Evolutionary conservation across 2,888 invertebrate genomes (phyloP).

Genomic region (Apodemia mormo): DNA sequence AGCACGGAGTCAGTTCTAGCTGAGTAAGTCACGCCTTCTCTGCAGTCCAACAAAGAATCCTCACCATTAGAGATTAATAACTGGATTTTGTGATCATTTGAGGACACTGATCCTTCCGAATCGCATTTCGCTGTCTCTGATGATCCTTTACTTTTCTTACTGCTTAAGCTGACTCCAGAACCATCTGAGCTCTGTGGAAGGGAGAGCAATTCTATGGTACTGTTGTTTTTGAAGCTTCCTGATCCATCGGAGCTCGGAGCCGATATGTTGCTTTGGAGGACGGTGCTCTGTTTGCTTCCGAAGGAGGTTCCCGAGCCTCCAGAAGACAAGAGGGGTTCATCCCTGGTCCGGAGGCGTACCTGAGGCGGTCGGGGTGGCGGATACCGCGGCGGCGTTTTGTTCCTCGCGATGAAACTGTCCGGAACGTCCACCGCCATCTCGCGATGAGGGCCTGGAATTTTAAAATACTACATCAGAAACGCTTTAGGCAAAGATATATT

Average conservation of each 20-base stretch:
- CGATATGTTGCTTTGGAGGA: slow-evolving; percentile 62
- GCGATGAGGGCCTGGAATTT: slow-evolving; percentile 90
- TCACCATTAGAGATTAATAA: slow-evolving; percentile 73
- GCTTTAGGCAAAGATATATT: neutral
- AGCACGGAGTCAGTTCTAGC: slow-evolving; percentile 77
- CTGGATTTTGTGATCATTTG: slow-evolving; percentile 73
- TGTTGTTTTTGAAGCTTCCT: slow-evolving; percentile 68
- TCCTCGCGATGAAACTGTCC: slow-evolving; percentile 94
- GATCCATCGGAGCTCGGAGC: slow-evolving; percentile 63
- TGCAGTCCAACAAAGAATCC: slow-evolving; percentile 71
- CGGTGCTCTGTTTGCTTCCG: slow-evolving; percentile 71
- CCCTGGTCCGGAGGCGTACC: slow-evolving; percentile 78
- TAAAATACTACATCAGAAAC: slow-evolving; percentile 19
- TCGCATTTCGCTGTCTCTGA: slow-evolving; percentile 74
- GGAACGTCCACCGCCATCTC: slow-evolving; percentile 99
- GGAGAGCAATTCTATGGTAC: slow-evolving; percentile 65
- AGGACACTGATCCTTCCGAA: slow-evolving; percentile 65
- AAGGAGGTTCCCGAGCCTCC: slow-evolving; percentile 72
- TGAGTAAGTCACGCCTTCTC: slow-evolving; percentile 72
- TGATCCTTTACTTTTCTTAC: slow-evolving; percentile 71
- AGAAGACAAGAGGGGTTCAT: slow-evolving; percentile 74
- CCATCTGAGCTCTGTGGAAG: slow-evolving; percentile 71
- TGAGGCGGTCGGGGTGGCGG: slow-evolving; percentile 89
- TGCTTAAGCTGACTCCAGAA: slow-evolving; percentile 66
- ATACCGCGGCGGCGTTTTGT: slow-evolving; percentile 95